Conservation (phyloP, 2,888 invertebrate genomes). For the Netelia inedita region DNA sequence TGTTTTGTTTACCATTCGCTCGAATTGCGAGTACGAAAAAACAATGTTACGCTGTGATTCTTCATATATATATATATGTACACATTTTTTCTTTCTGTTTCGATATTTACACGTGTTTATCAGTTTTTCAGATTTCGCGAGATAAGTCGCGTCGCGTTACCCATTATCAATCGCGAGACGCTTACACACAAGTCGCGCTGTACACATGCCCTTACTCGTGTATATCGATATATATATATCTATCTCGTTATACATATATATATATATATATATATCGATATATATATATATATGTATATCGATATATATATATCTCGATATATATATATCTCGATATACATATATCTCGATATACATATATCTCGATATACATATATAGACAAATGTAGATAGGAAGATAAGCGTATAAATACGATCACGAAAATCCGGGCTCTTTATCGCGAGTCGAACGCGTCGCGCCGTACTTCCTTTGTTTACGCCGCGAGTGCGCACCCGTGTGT, state of each 20-base stretch:
- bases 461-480: conserved; percentile 62
- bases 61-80: no score
- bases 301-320: not conserved
- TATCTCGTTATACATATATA: not conserved
- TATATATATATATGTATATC: not conserved
- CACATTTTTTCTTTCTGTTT: not conserved
- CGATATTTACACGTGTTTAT: not conserved
- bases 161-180: conserved; percentile 20
- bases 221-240: not conserved
- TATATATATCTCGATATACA: no score
- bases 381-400: not conserved
- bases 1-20: no score
- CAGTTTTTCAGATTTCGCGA: conserved; percentile 8
- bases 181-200: not conserved
- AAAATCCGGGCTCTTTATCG: conserved; percentile 60
- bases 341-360: not conserved
- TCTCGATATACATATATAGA: not conserved
- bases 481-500: no score
- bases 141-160: conserved; percentile 16
- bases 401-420: conserved; percentile 6
- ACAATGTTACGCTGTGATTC: no score
- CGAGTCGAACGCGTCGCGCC: conserved; percentile 17
- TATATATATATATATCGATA: not conserved
- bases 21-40: no score
- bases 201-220: conserved; percentile 6